Conservation (phyloP, 2,888 invertebrate genomes). For the Sturmia bella region DNA sequence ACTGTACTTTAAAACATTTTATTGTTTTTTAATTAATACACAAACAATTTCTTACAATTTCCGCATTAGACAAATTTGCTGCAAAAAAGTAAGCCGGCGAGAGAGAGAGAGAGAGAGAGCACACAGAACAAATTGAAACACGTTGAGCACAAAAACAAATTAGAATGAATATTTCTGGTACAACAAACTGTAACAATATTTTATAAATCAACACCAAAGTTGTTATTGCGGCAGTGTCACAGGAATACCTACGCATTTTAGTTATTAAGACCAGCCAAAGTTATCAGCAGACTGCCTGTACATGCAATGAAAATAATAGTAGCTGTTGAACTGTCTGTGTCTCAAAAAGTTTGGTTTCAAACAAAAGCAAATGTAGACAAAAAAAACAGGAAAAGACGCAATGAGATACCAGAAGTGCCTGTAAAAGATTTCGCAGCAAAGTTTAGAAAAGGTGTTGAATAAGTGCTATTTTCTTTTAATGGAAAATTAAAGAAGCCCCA, state of each 20-base stretch:
- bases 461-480: constrained; percentile 57
- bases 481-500: constrained; percentile 62
- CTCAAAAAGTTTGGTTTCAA: constrained; percentile 55
- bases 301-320: constrained; percentile 41
- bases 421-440: constrained; percentile 9
- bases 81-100: constrained; percentile 5
- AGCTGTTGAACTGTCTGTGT: constrained; percentile 67
- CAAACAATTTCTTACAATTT: constrained; percentile 21
- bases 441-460: constrained; percentile 59
- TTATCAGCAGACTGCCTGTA: constrained; percentile 55
- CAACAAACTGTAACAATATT: constrained; percentile 63
- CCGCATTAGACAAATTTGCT: constrained; percentile 28
- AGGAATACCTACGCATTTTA: constrained; percentile 59
- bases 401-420: constrained; percentile 4
- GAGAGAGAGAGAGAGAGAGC: too few relatives aligned
- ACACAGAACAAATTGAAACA: constrained; percentile 27
- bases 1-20: background rate
- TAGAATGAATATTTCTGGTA: constrained; percentile 55
- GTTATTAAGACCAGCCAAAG: constrained; percentile 62
- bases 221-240: constrained; percentile 13
- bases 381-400: background rate
- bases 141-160: background rate
- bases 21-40: constrained; percentile 42
- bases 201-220: constrained; percentile 23
- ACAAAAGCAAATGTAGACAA: constrained; percentile 17